Evolutionary conservation across 1,140 invertebrate species (phyloP), one percentile per base, ranked within the genome.

Genomic region (Armadillidium nasatum): DNA sequence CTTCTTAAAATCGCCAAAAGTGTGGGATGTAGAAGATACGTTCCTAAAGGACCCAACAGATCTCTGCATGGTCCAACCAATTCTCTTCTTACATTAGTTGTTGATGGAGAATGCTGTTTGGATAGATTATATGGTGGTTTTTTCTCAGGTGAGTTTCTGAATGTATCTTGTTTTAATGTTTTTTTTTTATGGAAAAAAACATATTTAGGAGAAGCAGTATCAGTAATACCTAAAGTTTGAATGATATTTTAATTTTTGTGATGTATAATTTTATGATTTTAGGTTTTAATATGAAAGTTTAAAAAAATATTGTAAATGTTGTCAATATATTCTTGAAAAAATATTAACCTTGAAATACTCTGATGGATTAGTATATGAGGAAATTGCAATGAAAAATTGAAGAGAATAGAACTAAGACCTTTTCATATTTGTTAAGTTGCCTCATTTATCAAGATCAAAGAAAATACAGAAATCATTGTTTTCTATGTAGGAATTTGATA

Each of bases 101-200:
- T 96, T 3, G 94, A 96, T 86, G 94, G 91, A 71, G 94, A 96
- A 86, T 93, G 92, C 83, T 95, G 94, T 84, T 86, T 96, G 71
- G 93, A 96, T 85, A 88, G 94, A 82, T 87, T 96, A n/a, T 96
- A 96, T 84, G 94, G 94, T 74, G 94, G 94, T 74, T 96, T 90
- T 85, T 95, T 92, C 86, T 94, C 93, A 87, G 91, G 92, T 92
- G 86, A 82, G 74, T 77, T 7, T 72, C 10, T 72, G 21, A 72
- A 43, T 72, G 68, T 70, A 70, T 46, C n/a, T 72, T 11, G 23
- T 72, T 11, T 15, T 74, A 50, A 21, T 19, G 13, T 15, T 72
- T 50, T 19, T 70, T 66, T n/a, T 43, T 69, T 19, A 4, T 66
- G 19, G 33, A 9, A n/a, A 73, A 45, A 73, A 45, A 50, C 23